phyloP scores from a whole-genome alignment of 2,888 invertebrate species.

The Gerosis bhagava region DNA sequence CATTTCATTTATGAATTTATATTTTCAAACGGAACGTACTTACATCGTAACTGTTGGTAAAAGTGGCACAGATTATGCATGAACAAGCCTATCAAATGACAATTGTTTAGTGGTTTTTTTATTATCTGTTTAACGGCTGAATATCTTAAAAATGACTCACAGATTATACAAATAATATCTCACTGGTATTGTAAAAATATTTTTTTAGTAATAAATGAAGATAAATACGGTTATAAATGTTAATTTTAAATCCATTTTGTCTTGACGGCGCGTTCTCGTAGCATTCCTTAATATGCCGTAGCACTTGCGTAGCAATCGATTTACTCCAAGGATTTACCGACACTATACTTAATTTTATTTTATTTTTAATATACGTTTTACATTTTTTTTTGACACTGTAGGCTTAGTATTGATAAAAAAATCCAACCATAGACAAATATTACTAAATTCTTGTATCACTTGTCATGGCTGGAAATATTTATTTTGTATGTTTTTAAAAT shows the following conservation, averaged over 20 bases:
- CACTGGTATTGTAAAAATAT: too few relatives aligned
- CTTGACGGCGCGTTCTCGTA: conserved; percentile 15
- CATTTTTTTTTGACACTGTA: too few relatives aligned
- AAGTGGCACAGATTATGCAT: conserved; percentile 12
- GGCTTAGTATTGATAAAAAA: too few relatives aligned
- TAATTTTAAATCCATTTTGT: conserved; percentile 15
- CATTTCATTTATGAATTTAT: conserved; percentile 14
- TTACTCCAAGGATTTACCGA: conserved; percentile 36
- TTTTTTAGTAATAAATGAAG: too few relatives aligned
- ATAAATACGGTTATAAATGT: conserved; percentile 3
- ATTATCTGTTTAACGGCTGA: conserved; percentile 11
- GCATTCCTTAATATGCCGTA: conserved; percentile 41
- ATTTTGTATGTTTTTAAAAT: too few relatives aligned
- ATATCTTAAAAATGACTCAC: neutral
- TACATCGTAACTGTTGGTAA: too few relatives aligned
- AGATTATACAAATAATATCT: conserved; percentile 4
- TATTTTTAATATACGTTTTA: too few relatives aligned
- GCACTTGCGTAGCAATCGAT: conserved; percentile 51
- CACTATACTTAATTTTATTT: too few relatives aligned
- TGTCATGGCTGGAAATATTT: too few relatives aligned
- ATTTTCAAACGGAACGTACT: conserved; percentile 9
- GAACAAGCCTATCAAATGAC: conserved; percentile 23
- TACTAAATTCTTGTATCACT: too few relatives aligned
- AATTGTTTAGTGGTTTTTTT: conserved; percentile 17
- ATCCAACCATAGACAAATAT: neutral